Evolutionary conservation across 2,888 invertebrate species (phyloP), one percentile per base, ranked within the genome.

Genomic region (Pemphredon lugubris): DNA sequence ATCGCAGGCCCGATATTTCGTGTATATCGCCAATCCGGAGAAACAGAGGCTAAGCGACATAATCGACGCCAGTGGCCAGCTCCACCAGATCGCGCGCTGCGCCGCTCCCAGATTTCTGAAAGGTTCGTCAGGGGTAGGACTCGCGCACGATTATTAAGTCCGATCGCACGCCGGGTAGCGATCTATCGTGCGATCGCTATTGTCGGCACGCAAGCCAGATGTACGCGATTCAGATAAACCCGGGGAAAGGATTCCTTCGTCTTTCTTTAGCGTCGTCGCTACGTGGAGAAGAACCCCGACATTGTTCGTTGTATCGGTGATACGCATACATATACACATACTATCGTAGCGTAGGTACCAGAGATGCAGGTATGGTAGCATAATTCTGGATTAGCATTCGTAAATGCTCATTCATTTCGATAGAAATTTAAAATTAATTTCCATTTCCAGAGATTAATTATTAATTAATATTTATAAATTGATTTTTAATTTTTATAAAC

Each of bases 1-100:
- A 90, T 97, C 97, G 86, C 97, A 97, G 69, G 93, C 89, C 54
- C 91, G 92, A 87, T 96, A 97, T 71, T 93, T 94, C 3, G 96
- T 95, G 87, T 94, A 97, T 78, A 97, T 95, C 2, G 95, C 94
- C 13, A 97, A 89, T 0, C 97, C 97, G 58, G 95, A 93, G 76
- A 94, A 92, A 16, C 91, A 90, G 0, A 96, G 96, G 68, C 92
- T 92, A 0, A 95, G 80, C 81, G 95, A 95, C 5, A 96, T 91
- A 0, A 93, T 82, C 0, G 93, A 92, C 1, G 96, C 90, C 53
- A 96, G 94, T 0, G 96, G 96, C 93, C 94, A 93, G 84, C 94
- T 94, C 91, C 94, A 92, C 95, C 96, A 96, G 2, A 96, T 89
- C 4, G 96, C 94, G 64, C 90, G 90, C 81, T 94, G 94, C 0